These are phyloP conservation scores for Dinoponera quadriceps DNA, from an alignment of 1,140 invertebrate species.

Conservation along the genomic window DNA sequence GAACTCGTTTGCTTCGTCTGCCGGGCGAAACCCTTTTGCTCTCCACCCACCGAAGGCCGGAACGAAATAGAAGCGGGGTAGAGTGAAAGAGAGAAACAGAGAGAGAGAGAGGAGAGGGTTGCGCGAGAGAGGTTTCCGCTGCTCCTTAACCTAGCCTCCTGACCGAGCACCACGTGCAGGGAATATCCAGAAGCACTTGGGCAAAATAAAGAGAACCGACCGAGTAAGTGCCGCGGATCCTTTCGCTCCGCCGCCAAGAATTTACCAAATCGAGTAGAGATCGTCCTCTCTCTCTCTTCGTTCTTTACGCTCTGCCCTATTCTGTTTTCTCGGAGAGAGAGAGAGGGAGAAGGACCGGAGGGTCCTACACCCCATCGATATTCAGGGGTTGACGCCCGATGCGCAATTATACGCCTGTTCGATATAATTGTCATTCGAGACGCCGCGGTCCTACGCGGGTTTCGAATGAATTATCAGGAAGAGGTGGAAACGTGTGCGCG, in stretches of 20 bases:
- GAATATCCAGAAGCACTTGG: constrained; percentile 83
- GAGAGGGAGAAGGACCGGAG: background rate
- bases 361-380: background rate
- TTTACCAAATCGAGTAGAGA: constrained; percentile 47
- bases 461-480: constrained; percentile 27
- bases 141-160: constrained; percentile 72
- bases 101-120: constrained; percentile 28
- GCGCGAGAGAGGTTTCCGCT: constrained; percentile 56
- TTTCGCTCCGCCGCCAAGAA: constrained; percentile 32
- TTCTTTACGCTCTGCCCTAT: background rate
- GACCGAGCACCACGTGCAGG: constrained; percentile 77
- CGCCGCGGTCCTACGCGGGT: background rate
- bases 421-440: constrained; percentile 38
- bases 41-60: constrained; percentile 52
- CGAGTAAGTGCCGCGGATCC: constrained; percentile 68
- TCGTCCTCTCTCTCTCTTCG: constrained; percentile 21
- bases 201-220: constrained; percentile 80
- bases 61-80: constrained; percentile 46
- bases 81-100: constrained; percentile 26
- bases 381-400: constrained; percentile 20
- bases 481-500: background rate
- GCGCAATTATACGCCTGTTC: background rate
- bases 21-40: constrained; percentile 67
- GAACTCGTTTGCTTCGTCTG: constrained; percentile 72
- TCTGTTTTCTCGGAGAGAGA: background rate